Evolutionary conservation across 2,888 invertebrate species (phyloP), one percentile per base, ranked within the genome.

Genomic region (Plagiodera versicolora): DNA sequence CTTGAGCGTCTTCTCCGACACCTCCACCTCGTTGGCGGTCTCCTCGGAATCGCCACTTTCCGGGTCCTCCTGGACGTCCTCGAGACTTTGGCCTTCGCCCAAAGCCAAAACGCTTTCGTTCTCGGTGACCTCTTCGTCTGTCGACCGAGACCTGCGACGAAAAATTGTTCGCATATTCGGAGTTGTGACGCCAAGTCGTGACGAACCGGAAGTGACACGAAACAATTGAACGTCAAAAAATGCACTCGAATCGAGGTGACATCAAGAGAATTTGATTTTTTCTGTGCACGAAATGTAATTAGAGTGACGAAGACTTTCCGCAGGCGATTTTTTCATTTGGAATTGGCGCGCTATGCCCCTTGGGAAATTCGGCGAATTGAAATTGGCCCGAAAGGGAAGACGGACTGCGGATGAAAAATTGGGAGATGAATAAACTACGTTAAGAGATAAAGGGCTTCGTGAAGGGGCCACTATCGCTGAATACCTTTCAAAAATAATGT

Each of bases 1-100:
- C 74, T 89, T 89, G 39, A 89, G 83, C 1, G 90, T 85, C 75
- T 88, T 88, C 75, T 90, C 90, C 63, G 89, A 89, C 64, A 89
- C 86, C 77, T 89, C 89, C 47, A 88, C 89, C 77, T 89, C 89
- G 20, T 88, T 89, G 49, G 87, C 89, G 0, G 88, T 88, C 73
- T 88, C 89, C 9, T 45, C 52, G 3, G 86, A 84, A 60, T 74
- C 74, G 10, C 85, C 86, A 70, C 85, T 85, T 72, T 85, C 85
- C 52, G 83, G 81, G 70, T 84, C 85, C 70, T 85, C 85, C 11
- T 82, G 81, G 46, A 85, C 78, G 73, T 85, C 84, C 64, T 83
- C 84, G 52, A 85, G 69, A 55, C 75, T 77, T 64, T 75, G 76
- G 2, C 76, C 78, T 32, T 79, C 79, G 8, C 67, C 68, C 59